These are phyloP conservation scores for Chionodraco myersi DNA, from an alignment of 2,113 vertebrate species.

Conservation along the genomic window DNA sequence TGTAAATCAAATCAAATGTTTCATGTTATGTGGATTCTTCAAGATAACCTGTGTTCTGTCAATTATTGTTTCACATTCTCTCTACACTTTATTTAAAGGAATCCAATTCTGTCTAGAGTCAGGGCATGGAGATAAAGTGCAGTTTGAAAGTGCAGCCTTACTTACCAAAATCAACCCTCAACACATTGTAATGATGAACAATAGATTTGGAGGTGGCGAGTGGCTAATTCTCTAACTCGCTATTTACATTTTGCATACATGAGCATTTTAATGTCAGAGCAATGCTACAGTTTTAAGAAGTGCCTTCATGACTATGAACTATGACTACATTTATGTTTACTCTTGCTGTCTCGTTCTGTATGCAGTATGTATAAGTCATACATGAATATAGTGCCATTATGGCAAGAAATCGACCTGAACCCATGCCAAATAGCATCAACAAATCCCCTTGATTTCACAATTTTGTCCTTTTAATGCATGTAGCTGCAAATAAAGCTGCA, in stretches of 20 bases:
- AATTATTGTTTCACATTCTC: neutral
- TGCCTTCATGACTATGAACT: constrained; percentile 25
- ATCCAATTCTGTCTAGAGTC: constrained; percentile 1
- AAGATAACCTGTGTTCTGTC: neutral
- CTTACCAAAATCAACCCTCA: constrained; percentile 32
- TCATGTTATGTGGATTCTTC: neutral
- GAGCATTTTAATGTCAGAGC: constrained; percentile 13
- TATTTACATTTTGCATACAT: constrained; percentile 26
- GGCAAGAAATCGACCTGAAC: constrained; percentile 1
- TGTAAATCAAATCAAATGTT: constrained; percentile 5
- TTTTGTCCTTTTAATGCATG: neutral
- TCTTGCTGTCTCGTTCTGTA: constrained; percentile 2
- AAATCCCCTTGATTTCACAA: neutral
- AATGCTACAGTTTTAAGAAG: constrained; percentile 53
- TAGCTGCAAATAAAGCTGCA: neutral
- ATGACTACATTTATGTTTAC: constrained; percentile 1
- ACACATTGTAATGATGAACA: constrained; percentile 16
- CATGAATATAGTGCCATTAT: constrained; percentile 7
- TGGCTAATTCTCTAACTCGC: neutral
- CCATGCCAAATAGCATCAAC: neutral
- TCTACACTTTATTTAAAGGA: constrained; percentile 3
- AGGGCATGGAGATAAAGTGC: constrained; percentile 69
- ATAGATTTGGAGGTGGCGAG: neutral
- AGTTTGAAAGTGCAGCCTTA: constrained; percentile 24
- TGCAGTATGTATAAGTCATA: constrained; percentile 32